Base-by-base conservation (phyloP, 2,797 vertebrate genomes). In the Sebastes paucispinis region DNA sequence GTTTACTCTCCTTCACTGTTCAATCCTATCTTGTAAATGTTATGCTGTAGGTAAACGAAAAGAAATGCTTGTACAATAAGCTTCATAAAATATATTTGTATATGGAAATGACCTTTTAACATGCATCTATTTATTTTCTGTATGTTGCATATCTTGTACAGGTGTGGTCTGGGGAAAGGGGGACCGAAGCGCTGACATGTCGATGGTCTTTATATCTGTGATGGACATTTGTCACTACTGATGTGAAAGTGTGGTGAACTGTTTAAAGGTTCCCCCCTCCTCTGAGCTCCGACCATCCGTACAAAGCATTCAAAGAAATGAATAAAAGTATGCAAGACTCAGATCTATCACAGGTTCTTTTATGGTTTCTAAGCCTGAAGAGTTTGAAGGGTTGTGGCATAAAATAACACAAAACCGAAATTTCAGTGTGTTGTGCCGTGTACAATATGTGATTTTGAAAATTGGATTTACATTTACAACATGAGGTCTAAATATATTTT, bases 71-170 rank as follows among this genome's bases (percentile, higher is more conserved):
- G 96, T 97, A 97, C 94, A 95, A 96, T 96, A 77, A 72, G 94
- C 93, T 93, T 96, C 93, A 93, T 93, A 94, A 94, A 95, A 94
- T 95, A 94, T 97, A 96, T 97, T 97, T 98, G 95, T 97, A 96
- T 97, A 96, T 97, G 95, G 96, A 96, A 97, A 95, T 86, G 93
- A 95, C 89, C 94, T 94, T 47, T 93, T 95, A 95, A 94, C 85
- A 94, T 94, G 90, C 93, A 96, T 96, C 96, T 97, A 98, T 97
- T 98, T 98, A 97, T 98, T 98, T 96, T 96, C 91, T 95, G 82
- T 94, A 94, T 92, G 84, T 94, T 93, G 90, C 92, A 85, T 95
- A 93, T 92, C 89, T 92, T 84, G 91, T 89, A 81, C 84, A 82
- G 89, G 88, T 80, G 86, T 79, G 89, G 84, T 83, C 77, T 69